Percentiles rank a stretch among this genome's conserved stretches.
Evolutionary conservation across 2,888 invertebrate genomes (phyloP).

Genomic region (Eulithis testata): DNA sequence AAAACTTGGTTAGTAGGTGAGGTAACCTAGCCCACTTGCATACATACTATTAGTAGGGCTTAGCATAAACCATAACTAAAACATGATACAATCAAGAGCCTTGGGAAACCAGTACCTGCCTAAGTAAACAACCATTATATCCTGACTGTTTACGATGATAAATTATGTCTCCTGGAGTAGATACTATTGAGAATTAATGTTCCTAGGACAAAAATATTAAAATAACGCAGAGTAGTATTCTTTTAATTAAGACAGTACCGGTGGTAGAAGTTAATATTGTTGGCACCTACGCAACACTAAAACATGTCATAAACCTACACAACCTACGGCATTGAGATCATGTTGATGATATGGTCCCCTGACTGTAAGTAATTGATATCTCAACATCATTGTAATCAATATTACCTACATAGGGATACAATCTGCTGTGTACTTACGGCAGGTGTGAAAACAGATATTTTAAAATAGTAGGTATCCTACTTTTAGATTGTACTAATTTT

Average conservation of each 20-base stretch:
- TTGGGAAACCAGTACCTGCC: constrained; percentile 21
- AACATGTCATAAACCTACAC: neutral
- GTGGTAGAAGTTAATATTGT: too few relatives aligned
- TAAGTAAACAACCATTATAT: constrained; percentile 42
- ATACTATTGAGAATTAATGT: too few relatives aligned
- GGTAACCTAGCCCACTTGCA: constrained; percentile 5
- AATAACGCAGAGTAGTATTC: neutral
- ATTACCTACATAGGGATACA: constrained; percentile 30
- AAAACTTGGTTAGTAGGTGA: neutral
- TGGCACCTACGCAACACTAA: too few relatives aligned
- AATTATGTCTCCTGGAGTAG: too few relatives aligned
- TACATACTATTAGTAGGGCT: constrained; percentile 11
- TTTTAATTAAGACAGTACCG: too few relatives aligned
- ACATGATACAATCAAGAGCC: constrained; percentile 16
- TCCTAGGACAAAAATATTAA: neutral
- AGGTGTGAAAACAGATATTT: constrained; percentile 3
- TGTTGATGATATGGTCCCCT: constrained; percentile 1
- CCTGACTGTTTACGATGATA: constrained; percentile 35
- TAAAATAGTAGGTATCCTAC: constrained; percentile 5
- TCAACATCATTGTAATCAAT: constrained; percentile 32
- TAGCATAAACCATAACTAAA: constrained; percentile 6
- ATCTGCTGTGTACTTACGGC: constrained; percentile 6
- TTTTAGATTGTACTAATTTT: neutral
- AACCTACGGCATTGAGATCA: constrained; percentile 11
- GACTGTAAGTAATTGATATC: constrained; percentile 26